These are phyloP conservation scores for Eira barbara DNA, from an alignment of 2,113 vertebrate species.

Conservation along the genomic window DNA sequence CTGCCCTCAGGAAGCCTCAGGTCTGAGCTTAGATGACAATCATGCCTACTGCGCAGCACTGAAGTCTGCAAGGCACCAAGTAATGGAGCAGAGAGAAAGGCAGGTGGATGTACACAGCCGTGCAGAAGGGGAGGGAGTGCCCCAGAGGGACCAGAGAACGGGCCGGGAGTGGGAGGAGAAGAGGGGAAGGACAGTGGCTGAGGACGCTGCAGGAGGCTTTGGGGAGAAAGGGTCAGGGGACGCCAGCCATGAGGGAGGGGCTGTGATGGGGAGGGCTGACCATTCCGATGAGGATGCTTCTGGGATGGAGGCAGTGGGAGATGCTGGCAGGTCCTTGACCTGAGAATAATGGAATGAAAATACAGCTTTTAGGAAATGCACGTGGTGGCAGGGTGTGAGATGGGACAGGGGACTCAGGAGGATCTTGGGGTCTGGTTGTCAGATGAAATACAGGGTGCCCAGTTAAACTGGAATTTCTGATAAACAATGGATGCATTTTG, in stretches of 20 bases:
- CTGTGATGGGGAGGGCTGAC: not conserved
- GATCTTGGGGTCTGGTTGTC: not conserved
- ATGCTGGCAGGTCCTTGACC: not conserved
- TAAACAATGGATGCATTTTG: not conserved
- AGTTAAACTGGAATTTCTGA: not conserved
- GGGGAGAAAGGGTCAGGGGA: not conserved
- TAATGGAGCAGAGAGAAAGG: not conserved
- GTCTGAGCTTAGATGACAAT: conserved; percentile 49
- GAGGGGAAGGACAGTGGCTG: not conserved
- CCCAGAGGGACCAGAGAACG: not conserved
- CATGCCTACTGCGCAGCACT: not conserved
- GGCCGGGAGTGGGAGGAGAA: not conserved
- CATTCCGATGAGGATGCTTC: not conserved
- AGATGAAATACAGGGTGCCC: not conserved
- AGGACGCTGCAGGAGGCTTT: not conserved
- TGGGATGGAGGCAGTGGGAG: not conserved
- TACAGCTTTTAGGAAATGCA: not conserved
- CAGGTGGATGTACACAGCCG: not conserved
- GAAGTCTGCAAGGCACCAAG: conserved; percentile 21
- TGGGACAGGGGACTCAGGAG: not conserved
- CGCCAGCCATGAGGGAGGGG: not conserved
- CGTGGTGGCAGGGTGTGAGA: not conserved
- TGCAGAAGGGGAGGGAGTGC: not conserved
- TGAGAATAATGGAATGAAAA: not conserved
- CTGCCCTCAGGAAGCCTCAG: conserved; percentile 49